phyloP scores from a whole-genome alignment of 2,797 vertebrate genomes.

The Lateolabrax maculatus region DNA sequence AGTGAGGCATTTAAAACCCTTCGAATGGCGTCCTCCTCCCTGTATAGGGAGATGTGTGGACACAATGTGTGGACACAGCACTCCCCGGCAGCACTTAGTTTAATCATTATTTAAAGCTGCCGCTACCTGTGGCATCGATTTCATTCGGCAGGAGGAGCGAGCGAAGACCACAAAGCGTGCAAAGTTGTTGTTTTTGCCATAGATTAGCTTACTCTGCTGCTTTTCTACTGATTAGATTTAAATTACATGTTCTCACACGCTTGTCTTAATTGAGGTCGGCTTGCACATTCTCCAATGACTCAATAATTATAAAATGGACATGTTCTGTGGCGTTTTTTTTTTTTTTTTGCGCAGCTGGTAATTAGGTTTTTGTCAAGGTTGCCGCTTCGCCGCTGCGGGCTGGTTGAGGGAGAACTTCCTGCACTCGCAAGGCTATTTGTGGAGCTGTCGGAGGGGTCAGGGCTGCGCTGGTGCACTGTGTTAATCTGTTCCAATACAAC shows the following conservation, averaged over 20 bases:
- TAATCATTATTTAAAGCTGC: constrained; percentile 75
- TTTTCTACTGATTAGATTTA: constrained; percentile 77
- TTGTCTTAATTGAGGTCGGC: constrained; percentile 84
- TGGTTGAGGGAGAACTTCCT: constrained; percentile 59
- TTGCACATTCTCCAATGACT: constrained; percentile 71
- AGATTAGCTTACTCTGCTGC: constrained; percentile 74
- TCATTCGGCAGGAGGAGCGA: constrained; percentile 51
- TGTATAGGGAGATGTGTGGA: constrained; percentile 43
- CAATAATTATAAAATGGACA: constrained; percentile 77
- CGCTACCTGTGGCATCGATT: constrained; percentile 73
- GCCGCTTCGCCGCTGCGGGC: constrained; percentile 58
- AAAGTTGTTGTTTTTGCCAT: constrained; percentile 70
- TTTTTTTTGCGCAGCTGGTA: constrained; percentile 57
- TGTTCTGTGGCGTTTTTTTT: constrained; percentile 54
- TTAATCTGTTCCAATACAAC: constrained; percentile 75
- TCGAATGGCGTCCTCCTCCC: constrained; percentile 31
- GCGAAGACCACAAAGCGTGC: constrained; percentile 53
- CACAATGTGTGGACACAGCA: constrained; percentile 59
- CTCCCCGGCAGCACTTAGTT: constrained; percentile 64
- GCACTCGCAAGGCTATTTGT: constrained; percentile 68
- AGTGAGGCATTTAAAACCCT: constrained; percentile 53
- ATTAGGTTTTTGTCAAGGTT: constrained; percentile 70
- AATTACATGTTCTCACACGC: constrained; percentile 75
- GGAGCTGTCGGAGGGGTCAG: constrained; percentile 60
- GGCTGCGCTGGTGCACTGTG: constrained; percentile 57